Conservation (phyloP, 2,113 vertebrate genomes). For the Prunella fulvescens region DNA sequence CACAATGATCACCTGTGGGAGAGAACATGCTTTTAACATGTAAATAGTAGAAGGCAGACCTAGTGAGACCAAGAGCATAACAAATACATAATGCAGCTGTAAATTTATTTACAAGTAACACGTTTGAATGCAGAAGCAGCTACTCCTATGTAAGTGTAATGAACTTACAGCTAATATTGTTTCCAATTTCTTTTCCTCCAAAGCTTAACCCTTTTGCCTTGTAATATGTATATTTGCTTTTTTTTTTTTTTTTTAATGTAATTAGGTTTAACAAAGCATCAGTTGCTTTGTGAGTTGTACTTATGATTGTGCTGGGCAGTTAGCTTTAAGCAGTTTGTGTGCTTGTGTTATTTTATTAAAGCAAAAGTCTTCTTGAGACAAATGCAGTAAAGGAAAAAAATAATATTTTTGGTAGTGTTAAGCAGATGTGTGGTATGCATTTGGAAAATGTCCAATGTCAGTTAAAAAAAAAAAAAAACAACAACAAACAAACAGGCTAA, state of each 20-base stretch:
- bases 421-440: conserved; percentile 43
- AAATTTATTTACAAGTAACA: not conserved
- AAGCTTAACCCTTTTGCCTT: conserved; percentile 52
- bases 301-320: not conserved
- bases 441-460: conserved; percentile 18
- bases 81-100: not conserved
- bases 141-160: not conserved
- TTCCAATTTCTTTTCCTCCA: conserved; percentile 41
- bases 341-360: conserved; percentile 30
- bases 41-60: not conserved
- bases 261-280: conserved; percentile 56
- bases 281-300: not conserved
- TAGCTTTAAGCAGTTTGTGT: conserved; percentile 56
- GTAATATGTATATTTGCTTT: conserved; percentile 55
- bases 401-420: not conserved
- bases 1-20: not conserved
- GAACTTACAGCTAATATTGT: not conserved
- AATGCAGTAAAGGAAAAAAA: not conserved
- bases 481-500: not conserved
- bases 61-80: not conserved
- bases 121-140: not conserved
- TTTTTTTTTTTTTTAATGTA: not conserved
- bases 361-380: not conserved
- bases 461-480: not conserved
- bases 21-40: not conserved